Evolutionary conservation across 2,797 vertebrate species (phyloP), one percentile per base, ranked within the genome.

Genomic region (Cuniculus paca): DNA sequence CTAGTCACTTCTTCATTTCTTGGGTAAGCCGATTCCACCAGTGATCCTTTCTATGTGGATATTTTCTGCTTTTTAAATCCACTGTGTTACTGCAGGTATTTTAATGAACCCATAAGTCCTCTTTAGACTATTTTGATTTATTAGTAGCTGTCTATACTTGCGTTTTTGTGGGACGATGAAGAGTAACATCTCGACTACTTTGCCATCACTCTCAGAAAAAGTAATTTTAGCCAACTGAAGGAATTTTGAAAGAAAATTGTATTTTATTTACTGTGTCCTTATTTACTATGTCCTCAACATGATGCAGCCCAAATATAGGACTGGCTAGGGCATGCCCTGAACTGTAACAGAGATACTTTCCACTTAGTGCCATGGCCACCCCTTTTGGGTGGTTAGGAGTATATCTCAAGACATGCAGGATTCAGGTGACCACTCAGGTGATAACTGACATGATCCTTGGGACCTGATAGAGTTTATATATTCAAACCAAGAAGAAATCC

Each of bases 231-330:
- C 65, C 42, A 86, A 78, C 6, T 16, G 60, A 61, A 50, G 42
- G 77, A 39, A 63, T 11, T 93, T 74, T 78, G 56, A n/a, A 87
- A 75, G 56, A 42, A 77, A 90, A 63, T 80, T 77, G 8, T 39
- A 60, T 83, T 88, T 83, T 65, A 79, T 84, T 90, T 83, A 79
- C 61, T 87, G 8, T 87, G 70, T 31, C 12, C 61, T 93, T 87
- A 26, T 45, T 63, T n/a, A n/a, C n/a, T n/a, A n/a, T n/a, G n/a
- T n/a, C n/a, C 65, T 93, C 82, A 42, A 83, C 63, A 72, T 58
- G 61, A 72, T n/a, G 45, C 26, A 56, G 14, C 6, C 34, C 24
- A 86, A 70, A 82, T 39, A 45, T 7, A 48, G 24, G 19, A 52
- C 34, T 86, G 48, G 20, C 45, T 72, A 56, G 19, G 19, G 17